Conservation (phyloP, 2,797 vertebrate genomes). For the Chaunax sp. region DNA sequence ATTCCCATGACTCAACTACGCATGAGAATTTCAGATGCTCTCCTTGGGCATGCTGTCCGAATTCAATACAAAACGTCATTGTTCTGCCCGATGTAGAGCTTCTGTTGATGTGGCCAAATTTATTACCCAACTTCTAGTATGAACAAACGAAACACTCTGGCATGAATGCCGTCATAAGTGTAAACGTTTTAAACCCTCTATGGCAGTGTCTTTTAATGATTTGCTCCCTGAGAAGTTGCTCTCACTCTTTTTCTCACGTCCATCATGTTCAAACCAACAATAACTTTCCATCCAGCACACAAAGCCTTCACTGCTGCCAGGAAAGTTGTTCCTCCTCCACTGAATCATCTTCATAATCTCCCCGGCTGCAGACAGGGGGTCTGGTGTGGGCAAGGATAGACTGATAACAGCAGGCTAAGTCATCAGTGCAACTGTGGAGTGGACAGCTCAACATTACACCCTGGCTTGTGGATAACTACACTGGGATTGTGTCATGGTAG, state of each 20-base stretch:
- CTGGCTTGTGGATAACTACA: slow-evolving; percentile 34
- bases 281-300: slow-evolving; percentile 63
- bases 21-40: slow-evolving; percentile 34
- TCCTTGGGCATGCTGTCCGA: slow-evolving; percentile 16
- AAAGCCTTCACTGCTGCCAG: slow-evolving; percentile 50
- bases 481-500: slow-evolving; percentile 16
- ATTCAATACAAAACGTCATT: slow-evolving; percentile 38
- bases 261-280: slow-evolving; percentile 52
- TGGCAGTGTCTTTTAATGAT: slow-evolving; percentile 20
- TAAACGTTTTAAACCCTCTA: slow-evolving; percentile 18
- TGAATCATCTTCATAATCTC: slow-evolving; percentile 60
- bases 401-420: slow-evolving; percentile 51
- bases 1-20: slow-evolving; percentile 21
- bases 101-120: slow-evolving; percentile 9
- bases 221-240: slow-evolving; percentile 31
- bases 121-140: slow-evolving; percentile 7
- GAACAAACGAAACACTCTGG: slow-evolving; percentile 28
- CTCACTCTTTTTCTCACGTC: slow-evolving; percentile 29
- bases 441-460: slow-evolving; percentile 8
- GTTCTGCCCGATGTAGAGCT: slow-evolving; percentile 25
- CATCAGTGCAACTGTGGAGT: slow-evolving; percentile 41
- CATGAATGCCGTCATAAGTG: neutral
- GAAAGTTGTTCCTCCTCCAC: slow-evolving; percentile 57
- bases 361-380: slow-evolving; percentile 38
- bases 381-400: slow-evolving; percentile 40